phyloP scores from a whole-genome alignment of 1,140 invertebrate genomes.

The Pseudomyrmex concolor region DNA sequence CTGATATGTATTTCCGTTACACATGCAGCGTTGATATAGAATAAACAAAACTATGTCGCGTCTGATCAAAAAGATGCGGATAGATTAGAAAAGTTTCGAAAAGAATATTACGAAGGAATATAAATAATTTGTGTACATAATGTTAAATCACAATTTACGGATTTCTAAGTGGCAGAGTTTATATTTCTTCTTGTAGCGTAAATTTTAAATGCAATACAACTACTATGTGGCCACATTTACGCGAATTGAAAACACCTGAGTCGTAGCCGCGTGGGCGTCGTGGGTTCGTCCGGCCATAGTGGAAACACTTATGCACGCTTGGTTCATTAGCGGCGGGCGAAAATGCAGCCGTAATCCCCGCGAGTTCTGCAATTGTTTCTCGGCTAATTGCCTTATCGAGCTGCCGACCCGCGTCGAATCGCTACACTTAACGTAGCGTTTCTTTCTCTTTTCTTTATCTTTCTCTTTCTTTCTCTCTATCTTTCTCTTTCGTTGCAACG shows the following conservation, averaged over 20 bases:
- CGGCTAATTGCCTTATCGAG: slow-evolving; percentile 76
- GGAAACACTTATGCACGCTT: slow-evolving; percentile 69
- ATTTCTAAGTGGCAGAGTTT: background rate
- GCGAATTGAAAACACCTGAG: slow-evolving; percentile 58
- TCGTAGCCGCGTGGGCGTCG: slow-evolving; percentile 50
- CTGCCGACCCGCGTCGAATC: slow-evolving; percentile 53
- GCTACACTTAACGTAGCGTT: background rate
- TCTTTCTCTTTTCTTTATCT: too few species aligned
- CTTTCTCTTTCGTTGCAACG: slow-evolving; percentile 34
- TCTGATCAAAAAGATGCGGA: too few species aligned
- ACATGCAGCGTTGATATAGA: background rate
- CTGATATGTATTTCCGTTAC: background rate
- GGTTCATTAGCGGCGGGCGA: slow-evolving; percentile 72
- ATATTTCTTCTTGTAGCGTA: background rate
- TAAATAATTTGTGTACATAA: background rate
- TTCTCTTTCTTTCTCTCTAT: too few species aligned
- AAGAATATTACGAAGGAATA: background rate
- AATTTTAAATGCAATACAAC: slow-evolving; percentile 8
- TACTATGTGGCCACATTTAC: slow-evolving; percentile 37
- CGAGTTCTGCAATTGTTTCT: slow-evolving; percentile 75
- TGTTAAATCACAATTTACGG: background rate
- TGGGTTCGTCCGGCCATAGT: slow-evolving; percentile 45
- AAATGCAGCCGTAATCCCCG: slow-evolving; percentile 72
- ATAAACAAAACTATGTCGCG: background rate
- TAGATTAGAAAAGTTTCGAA: too few species aligned